Base-by-base conservation (phyloP, 2,797 vertebrate species). In the Phataginus tetradactyla region DNA sequence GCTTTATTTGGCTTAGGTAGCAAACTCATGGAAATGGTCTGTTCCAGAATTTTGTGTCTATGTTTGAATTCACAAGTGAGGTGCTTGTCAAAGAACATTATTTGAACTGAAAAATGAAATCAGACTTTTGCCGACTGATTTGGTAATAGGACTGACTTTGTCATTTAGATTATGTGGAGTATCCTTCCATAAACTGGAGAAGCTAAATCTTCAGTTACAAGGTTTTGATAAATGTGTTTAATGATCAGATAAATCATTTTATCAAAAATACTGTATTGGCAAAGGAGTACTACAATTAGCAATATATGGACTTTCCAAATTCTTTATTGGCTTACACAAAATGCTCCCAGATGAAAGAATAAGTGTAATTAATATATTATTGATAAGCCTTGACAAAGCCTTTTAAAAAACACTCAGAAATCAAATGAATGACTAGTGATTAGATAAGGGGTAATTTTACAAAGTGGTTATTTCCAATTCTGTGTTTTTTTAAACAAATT, bases 251-350 rank as follows among this genome's bases (percentile, higher is more conserved):
- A 77, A 49, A 86, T 37, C 32, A 71, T 20, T 37, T 89, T 32
- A 53, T 3, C 37, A 79, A 74, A 94, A 68, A 64, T 64, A 64
- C 7, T 59, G 3, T 42, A 42, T 66, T 69, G 32, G 32, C 18
- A 68, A 87, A 69, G 21, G 6, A 66, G 37, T 79, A n/a, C 7
- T 66, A n/a, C 49, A 39, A 80, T 68, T 37, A 68, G 49, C 2
- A 94, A 25, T 75, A 93, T 87, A 90, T 90, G 79, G 49, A 25
- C 86, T 87, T 91, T 53, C 20, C 23, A n/a, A 79, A 45, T 49
- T 84, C 29, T 39, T 51, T 55, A 18, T 42, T 87, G 21, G 27
- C 18, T 53, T 84, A 49, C 14, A 69, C 32, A 68, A 83, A 86
- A 81, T 91, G 21, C 27, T 88, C 87, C n/a, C 37, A 68, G 4